Base-by-base conservation (phyloP, 2,888 invertebrate species). In the Onthophagus sagittarius region DNA sequence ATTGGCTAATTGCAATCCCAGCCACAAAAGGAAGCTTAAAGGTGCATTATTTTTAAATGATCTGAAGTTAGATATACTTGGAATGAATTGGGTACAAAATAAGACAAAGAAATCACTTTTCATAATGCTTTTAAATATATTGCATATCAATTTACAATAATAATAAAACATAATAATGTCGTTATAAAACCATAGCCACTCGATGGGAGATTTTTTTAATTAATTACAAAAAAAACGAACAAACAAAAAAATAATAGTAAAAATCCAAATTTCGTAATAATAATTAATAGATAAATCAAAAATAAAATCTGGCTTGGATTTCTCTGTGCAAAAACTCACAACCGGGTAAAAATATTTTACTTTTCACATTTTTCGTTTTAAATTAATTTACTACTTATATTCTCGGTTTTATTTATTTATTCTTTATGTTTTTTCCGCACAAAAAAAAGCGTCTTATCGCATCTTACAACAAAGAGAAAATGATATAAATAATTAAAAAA, bases 181-280 rank as follows among this genome's bases (percentile, higher is more conserved):
- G 82, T 84, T 84, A 83, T 81, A 83, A 83, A 83, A 83, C 82
- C 79, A 82, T 82, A 82, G 84, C 83, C 83, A 83, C 83, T 83
- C 83, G 67, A 67, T 9, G 80, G 79, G 76, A 77, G 76, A 77
- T 75, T 76, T 23, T 23, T 23, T 23, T 23, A 23, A 23, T 23
- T 75, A 76, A 72, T 72, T 70, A 69, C 71, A 75, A 74, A 72
- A 70, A 62, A 53, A 71, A 71, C 62, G 62, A 72, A 72, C 64
- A 75, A 76, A 69, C 71, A 75, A 74, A 72, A n/a, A 70, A 74
- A 71, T 62, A 71, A 71, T 62, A 71, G 64, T 64, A 31, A 75
- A 76, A 67, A 67, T 67, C 67, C 31, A 67, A 67, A 67, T 23
- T 75, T 23, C 23, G 23, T 23, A 23, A 23, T 23, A 23, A 23